Conservation (phyloP, 2,797 vertebrate species). For the Garrulus glandarius region DNA sequence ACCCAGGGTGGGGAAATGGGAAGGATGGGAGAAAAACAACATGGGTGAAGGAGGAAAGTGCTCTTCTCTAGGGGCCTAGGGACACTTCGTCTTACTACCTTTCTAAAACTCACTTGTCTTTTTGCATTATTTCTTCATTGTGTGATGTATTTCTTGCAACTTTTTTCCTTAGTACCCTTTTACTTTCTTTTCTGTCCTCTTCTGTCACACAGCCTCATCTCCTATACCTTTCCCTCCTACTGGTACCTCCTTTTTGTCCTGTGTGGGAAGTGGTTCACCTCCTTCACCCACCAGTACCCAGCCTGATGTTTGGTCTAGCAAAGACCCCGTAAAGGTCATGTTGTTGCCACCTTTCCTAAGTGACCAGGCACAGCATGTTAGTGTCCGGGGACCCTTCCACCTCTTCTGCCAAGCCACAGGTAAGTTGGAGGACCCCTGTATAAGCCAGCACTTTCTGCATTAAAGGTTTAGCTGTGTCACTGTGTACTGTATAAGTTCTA, state of each 20-base stretch:
- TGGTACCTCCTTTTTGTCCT: slow-evolving; percentile 83
- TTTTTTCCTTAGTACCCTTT: slow-evolving; percentile 77
- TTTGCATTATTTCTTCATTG: slow-evolving; percentile 27
- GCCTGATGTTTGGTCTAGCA: slow-evolving; percentile 74
- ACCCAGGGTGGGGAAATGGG: neutral
- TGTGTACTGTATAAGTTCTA: neutral
- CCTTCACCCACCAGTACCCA: slow-evolving; percentile 78
- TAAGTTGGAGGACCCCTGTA: slow-evolving; percentile 67
- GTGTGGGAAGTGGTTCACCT: slow-evolving; percentile 74
- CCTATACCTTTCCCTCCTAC: slow-evolving; percentile 81
- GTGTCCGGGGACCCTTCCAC: slow-evolving; percentile 82
- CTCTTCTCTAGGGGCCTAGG: neutral
- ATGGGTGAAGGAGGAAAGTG: neutral
- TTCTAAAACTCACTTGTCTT: slow-evolving; percentile 14
- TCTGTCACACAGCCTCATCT: slow-evolving; percentile 85
- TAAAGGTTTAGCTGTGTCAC: neutral
- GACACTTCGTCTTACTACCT: neutral
- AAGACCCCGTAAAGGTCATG: slow-evolving; percentile 76
- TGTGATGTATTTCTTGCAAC: slow-evolving; percentile 18
- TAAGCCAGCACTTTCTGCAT: neutral
- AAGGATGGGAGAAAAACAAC: neutral
- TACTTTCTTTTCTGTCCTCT: slow-evolving; percentile 73
- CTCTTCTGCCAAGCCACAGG: slow-evolving; percentile 97
- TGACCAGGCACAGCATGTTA: slow-evolving; percentile 91
- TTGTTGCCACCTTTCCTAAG: slow-evolving; percentile 91